Base-by-base conservation (phyloP, 2,888 invertebrate genomes). In the Hirtodrosophila confusa region DNA sequence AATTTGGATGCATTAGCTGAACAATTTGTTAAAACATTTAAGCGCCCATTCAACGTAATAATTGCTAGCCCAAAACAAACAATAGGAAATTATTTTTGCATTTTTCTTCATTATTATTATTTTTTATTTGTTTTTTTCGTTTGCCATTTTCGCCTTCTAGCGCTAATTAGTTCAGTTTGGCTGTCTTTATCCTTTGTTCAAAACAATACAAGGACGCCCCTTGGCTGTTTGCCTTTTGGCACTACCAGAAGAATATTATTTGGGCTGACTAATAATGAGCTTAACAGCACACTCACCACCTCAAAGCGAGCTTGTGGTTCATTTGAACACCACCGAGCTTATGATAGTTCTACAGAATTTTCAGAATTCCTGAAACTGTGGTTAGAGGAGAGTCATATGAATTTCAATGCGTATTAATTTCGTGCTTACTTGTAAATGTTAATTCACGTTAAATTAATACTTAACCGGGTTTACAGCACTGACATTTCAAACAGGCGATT, bases 91-190 rank as follows among this genome's bases (percentile, higher is more conserved):
- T 9, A 23, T 39, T 48, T 50, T 73, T 47, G 53, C 57, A 41
- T 44, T 54, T 39, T 51, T 7, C 27, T 17, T 3, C 27, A 53
- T 49, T 64, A 33, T 47, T 48, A 44, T 36, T 29, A 27, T 37
- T 6, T 9, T 40, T 45, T 39, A 37, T 3, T 23, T 27, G 2
- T 17, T 31, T 35, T 11, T 27, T 11, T 11, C 24, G 23, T 33
- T 33, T 53, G 11, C 37, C 24, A 44, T 49, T 33, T 69, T 41
- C 40, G 48, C 71, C 77, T 67, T 41, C 63, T 48, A 63, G 69
- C 62, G 83, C 83, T 86, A 82, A 82, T 82, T 83, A 82, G 83
- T 80, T 83, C 74, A 54, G 50, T 75, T 75, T 64, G 62, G 49
- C 49, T 73, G 61, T 75, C 72, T 66, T 66, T 77, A 62, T 72